Conservation (phyloP, 2,888 invertebrate genomes). For the Euzetes globulus region DNA sequence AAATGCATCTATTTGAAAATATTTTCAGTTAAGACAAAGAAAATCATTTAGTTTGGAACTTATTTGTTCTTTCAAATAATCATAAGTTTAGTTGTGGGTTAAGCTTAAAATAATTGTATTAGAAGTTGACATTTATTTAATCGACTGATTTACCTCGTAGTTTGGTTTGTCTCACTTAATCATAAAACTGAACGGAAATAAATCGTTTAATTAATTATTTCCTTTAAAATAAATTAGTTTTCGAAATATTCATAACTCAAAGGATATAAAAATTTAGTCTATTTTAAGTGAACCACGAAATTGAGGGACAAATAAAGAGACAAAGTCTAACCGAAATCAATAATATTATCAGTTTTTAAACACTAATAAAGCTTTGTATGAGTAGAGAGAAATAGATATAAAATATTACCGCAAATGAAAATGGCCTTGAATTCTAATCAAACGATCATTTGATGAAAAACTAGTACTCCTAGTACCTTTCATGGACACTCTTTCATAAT, state of each 20-base stretch:
- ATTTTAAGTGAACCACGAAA: slow-evolving; percentile 7
- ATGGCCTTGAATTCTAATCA: not conserved
- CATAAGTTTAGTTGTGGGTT: too few relatives aligned
- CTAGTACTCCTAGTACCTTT: not conserved
- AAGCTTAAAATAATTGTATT: too few relatives aligned
- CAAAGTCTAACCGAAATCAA: not conserved
- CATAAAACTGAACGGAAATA: not conserved
- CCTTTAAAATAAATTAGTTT: not conserved
- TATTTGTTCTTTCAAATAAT: too few relatives aligned
- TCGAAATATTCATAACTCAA: not conserved
- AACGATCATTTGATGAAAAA: slow-evolving; percentile 3
- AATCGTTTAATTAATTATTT: not conserved
- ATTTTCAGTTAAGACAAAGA: too few relatives aligned
- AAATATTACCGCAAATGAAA: not conserved
- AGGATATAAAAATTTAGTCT: not conserved
- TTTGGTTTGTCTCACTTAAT: not conserved
- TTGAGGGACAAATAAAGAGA: not conserved
- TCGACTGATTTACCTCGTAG: too few relatives aligned
- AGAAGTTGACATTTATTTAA: too few relatives aligned
- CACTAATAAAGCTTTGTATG: not conserved
- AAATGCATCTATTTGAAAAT: too few relatives aligned
- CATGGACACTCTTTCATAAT: not conserved
- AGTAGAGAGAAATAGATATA: not conserved
- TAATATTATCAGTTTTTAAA: not conserved
- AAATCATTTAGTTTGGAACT: too few relatives aligned